Conservation (phyloP, 2,797 vertebrate genomes). For the Nannoperca australis region DNA sequence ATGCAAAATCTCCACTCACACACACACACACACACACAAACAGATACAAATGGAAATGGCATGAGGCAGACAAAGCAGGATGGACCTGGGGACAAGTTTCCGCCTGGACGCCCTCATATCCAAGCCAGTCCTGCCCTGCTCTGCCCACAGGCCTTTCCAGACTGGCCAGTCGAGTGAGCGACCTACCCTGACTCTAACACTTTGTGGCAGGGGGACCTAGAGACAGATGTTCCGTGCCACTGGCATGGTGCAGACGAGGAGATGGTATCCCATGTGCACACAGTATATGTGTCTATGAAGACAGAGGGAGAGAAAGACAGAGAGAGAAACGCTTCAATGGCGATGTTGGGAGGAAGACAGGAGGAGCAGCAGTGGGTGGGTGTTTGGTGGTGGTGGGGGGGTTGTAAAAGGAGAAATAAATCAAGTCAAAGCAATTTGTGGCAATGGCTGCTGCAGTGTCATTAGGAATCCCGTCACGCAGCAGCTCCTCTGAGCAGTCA, state of each 20-base stretch:
- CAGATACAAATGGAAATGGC: constrained; percentile 60
- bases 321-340: constrained; percentile 66
- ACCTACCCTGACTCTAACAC: constrained; percentile 83
- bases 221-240: constrained; percentile 94
- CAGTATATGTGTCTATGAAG: constrained; percentile 42
- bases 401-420: constrained; percentile 84
- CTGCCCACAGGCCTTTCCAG: constrained; percentile 69
- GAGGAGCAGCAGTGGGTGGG: constrained; percentile 43
- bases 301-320: constrained; percentile 35
- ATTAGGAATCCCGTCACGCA: constrained; percentile 85
- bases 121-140: constrained; percentile 60
- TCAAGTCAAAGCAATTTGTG: constrained; percentile 85
- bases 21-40: constrained; percentile 49
- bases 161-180: constrained; percentile 72
- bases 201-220: constrained; percentile 84
- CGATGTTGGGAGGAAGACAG: constrained; percentile 44
- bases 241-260: constrained; percentile 79
- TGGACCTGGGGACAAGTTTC: constrained; percentile 77
- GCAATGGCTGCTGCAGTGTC: constrained; percentile 82
- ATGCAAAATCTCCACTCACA: constrained; percentile 42
- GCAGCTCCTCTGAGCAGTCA: constrained; percentile 77
- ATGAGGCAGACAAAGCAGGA: constrained; percentile 70
- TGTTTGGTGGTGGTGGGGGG: constrained; percentile 39
- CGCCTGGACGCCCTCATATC: constrained; percentile 60
- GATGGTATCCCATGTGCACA: constrained; percentile 47